Evolutionary conservation across 1,140 invertebrate species (phyloP), one percentile per base, ranked within the genome.

Genomic region (Danaus plexippus): DNA sequence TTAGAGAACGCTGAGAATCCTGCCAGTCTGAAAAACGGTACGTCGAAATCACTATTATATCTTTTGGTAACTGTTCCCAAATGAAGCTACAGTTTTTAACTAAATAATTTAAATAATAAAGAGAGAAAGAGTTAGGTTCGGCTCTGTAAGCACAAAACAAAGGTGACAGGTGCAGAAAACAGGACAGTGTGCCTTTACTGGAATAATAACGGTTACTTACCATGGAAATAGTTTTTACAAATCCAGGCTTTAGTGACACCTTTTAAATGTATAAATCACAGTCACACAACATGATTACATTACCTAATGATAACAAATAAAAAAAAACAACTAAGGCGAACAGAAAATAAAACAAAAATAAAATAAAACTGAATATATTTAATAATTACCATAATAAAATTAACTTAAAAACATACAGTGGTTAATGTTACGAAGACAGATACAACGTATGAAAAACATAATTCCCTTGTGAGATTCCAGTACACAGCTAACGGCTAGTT

Each of bases 351-450:
- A 87, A 84, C 79, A 75, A 83, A 73, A 73, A 71, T 84, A 81
- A 87, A 87, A 86, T 87, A 87, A 85, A 87, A 85, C 80, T 84
- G 81, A 80, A 84, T 87, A 87, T 87, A 87, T 87, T 87, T 73
- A 84, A 77, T 79, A 74, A 79, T 78, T 64, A 75, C 77, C 75
- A 81, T 73, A 75, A 75, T 70, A 76, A 76, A 72, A 71, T 65
- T 76, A 79, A 79, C 73, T 77, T 64, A 67, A 67, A 59, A 69
- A 71, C 62, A 69, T 85, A 83, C 77, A 83, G 71, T 73, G 69
- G 75, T 78, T 62, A 70, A 74, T 59, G 67, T 71, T 66, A 71
- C 72, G 61, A 63, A 65, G 67, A 69, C 66, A 69, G 71, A 76
- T 69, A 80, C 64, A 67, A 69, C 63, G 67, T 67, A 64, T 61